These are phyloP conservation scores for Drosophila dunni DNA, from an alignment of 1,140 invertebrate genomes.

Conservation along the genomic window DNA sequence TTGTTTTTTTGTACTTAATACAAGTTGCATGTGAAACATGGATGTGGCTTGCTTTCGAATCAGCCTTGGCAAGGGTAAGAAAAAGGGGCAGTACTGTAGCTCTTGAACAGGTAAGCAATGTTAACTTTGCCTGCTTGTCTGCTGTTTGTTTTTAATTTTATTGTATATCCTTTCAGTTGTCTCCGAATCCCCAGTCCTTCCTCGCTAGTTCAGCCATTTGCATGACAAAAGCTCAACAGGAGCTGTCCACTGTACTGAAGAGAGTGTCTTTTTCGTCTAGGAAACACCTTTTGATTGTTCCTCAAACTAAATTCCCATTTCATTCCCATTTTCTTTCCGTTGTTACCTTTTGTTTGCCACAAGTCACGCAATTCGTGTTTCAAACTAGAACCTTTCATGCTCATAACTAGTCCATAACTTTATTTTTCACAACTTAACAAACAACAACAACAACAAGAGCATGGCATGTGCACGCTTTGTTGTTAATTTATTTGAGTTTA, in stretches of 20 bases:
- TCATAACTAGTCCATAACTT: slow-evolving; percentile 49
- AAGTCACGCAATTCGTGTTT: slow-evolving; percentile 57
- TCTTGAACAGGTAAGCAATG: slow-evolving; percentile 45
- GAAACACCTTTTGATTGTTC: slow-evolving; percentile 43
- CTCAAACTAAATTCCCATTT: not conserved
- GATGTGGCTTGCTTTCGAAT: slow-evolving; percentile 22
- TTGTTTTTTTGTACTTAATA: slow-evolving; percentile 23
- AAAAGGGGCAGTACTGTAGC: no score
- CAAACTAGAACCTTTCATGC: slow-evolving; percentile 40
- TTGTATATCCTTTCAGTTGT: slow-evolving; percentile 24
- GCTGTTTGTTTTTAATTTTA: slow-evolving; percentile 74
- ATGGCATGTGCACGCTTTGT: slow-evolving; percentile 29
- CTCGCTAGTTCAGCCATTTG: slow-evolving; percentile 69
- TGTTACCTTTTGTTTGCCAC: slow-evolving; percentile 45
- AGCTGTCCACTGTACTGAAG: slow-evolving; percentile 36
- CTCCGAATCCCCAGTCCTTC: slow-evolving; percentile 44
- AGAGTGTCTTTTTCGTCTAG: slow-evolving; percentile 42
- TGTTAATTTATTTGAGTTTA: slow-evolving; percentile 42
- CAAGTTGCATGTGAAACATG: slow-evolving; percentile 50
- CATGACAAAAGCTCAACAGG: slow-evolving; percentile 70
- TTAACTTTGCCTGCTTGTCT: slow-evolving; percentile 25
- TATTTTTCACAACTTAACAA: slow-evolving; percentile 51
- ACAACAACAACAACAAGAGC: slow-evolving; percentile 15
- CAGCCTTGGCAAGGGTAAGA: not conserved
- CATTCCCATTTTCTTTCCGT: not conserved